Conservation (phyloP, 2,797 vertebrate species). For the Lacerta agilis region DNA sequence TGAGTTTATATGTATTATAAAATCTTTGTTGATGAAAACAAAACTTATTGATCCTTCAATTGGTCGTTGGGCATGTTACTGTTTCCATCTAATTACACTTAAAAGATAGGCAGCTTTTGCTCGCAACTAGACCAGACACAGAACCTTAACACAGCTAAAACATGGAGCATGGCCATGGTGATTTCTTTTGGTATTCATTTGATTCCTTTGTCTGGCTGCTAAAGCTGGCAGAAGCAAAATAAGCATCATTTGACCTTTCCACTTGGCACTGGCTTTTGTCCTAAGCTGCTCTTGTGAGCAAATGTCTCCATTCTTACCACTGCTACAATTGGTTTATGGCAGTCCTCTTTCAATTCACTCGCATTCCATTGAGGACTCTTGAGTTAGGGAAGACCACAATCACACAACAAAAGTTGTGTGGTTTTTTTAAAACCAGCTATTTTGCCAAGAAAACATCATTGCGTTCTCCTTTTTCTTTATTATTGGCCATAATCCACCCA, state of each 20-base stretch:
- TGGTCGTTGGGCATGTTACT: background rate
- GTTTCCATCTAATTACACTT: slow-evolving; percentile 10
- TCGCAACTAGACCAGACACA: background rate
- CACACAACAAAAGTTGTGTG: background rate
- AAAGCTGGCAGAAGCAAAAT: slow-evolving; percentile 30
- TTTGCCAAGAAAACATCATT: background rate
- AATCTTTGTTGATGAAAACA: slow-evolving; percentile 16
- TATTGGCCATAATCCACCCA: background rate
- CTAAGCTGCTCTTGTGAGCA: slow-evolving; percentile 15
- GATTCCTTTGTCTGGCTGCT: slow-evolving; percentile 11
- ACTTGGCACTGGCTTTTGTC: slow-evolving; percentile 26
- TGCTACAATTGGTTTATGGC: background rate
- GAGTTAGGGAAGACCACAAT: background rate
- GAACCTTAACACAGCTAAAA: slow-evolving; percentile 6
- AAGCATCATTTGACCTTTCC: slow-evolving; percentile 2
- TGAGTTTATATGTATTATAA: background rate
- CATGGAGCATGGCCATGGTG: background rate
- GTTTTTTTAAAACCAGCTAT: background rate
- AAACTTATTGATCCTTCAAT: background rate
- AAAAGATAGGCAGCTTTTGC: too few relatives aligned
- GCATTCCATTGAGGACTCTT: background rate
- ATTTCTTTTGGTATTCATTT: background rate
- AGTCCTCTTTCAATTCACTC: slow-evolving; percentile 12
- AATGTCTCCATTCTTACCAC: background rate
- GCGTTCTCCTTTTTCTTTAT: background rate